phyloP scores from a whole-genome alignment of 2,113 vertebrate genomes.

The Myxocyprinus asiaticus region DNA sequence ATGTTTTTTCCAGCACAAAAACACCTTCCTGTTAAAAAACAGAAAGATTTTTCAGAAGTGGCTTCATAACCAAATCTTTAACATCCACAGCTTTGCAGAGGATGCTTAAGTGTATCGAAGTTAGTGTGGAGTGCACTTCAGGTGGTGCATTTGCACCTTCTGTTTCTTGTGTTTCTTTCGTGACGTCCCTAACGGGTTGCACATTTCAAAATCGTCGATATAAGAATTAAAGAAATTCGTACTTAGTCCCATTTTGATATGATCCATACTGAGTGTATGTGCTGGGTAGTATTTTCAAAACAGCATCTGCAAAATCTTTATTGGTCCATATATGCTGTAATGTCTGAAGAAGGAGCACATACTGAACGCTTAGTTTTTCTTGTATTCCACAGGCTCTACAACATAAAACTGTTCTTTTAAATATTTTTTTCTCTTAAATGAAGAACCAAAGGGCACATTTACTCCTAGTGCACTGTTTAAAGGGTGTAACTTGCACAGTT shows the following conservation, averaged over 20 bases:
- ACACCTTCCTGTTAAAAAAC: constrained; percentile 30
- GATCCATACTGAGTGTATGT: constrained; percentile 1
- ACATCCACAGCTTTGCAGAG: constrained; percentile 4
- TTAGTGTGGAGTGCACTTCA: neutral
- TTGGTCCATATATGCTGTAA: no score
- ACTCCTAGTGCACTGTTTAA: no score
- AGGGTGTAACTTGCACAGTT: no score
- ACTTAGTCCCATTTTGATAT: constrained; percentile 32
- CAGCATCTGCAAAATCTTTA: neutral
- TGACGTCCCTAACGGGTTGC: constrained; percentile 27
- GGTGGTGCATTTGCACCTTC: neutral
- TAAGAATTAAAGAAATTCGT: constrained; percentile 32
- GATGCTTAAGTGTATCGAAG: neutral
- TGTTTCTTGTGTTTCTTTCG: constrained; percentile 32
- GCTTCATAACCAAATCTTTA: constrained; percentile 32
- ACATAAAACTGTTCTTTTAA: no score
- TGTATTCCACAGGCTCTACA: no score
- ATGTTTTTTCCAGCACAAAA: constrained; percentile 34
- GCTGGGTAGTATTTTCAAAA: constrained; percentile 14
- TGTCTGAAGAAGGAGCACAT: no score
- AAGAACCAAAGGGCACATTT: no score
- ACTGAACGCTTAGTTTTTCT: no score
- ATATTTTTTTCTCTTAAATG: no score
- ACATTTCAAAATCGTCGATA: neutral
- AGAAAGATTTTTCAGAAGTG: constrained; percentile 21